Evolutionary conservation across 2,797 vertebrate species (phyloP).

Genomic region (Pipistrellus nathusii): DNA sequence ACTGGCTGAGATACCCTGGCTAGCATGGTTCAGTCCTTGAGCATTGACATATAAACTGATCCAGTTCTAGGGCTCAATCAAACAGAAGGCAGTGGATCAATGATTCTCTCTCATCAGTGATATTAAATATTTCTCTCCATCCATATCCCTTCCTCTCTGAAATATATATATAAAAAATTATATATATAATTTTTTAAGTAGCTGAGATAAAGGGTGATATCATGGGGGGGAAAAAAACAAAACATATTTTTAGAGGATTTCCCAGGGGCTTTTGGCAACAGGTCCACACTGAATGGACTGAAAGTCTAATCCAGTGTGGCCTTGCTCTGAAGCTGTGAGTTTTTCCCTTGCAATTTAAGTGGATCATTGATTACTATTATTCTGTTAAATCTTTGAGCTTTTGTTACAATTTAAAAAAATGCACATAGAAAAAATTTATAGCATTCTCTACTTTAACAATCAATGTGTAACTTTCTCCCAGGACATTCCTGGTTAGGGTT

Average conservation of each 20-base stretch:
- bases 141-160: too few relatives aligned
- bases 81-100: too few relatives aligned
- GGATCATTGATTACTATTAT: background rate
- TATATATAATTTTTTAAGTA: background rate
- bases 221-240: background rate
- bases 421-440: background rate
- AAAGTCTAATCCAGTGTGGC: background rate
- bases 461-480: background rate
- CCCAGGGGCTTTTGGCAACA: background rate
- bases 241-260: background rate
- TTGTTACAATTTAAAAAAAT: slow-evolving; percentile 43
- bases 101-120: too few relatives aligned
- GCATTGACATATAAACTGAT: too few relatives aligned
- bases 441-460: slow-evolving; percentile 4
- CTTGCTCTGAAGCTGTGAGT: background rate
- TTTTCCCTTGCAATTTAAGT: background rate
- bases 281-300: background rate
- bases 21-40: too few relatives aligned
- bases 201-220: background rate
- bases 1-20: background rate
- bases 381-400: background rate
- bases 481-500: background rate
- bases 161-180: too few relatives aligned
- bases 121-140: too few relatives aligned
- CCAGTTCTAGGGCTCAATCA: too few relatives aligned